Evolutionary conservation across 2,113 vertebrate species (phyloP), one percentile per base, ranked within the genome.

Genomic region (Planiliza haematocheilus): DNA sequence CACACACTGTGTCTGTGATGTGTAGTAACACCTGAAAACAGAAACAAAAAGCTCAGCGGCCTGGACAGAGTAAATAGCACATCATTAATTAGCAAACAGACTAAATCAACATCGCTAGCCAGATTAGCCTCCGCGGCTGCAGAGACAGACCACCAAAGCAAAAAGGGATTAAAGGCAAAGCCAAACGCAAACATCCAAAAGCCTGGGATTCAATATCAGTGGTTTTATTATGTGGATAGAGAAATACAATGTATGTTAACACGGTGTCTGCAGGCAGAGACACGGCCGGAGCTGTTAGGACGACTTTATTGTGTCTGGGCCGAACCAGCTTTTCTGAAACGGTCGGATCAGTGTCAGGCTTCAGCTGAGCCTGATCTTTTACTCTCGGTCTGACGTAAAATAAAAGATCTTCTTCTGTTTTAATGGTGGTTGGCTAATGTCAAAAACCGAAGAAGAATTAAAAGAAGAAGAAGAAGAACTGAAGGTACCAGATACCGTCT

Each of bases 61-160:
- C 16, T 63, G 56, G 50, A 51, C 39, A 82, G 50, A 59, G 42
- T 64, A 71, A 56, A 74, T 36, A 70, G 55, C 69, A 55, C 61
- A 56, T 64, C 60, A 83, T 81, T 86, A 89, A 88, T 89, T 79
- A 79, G 79, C 75, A 64, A 79, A 76, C 21, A 70, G 63, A 55
- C 78, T 84, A 83, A 84, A 81, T 71, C 74, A 84, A 83, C 75
- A 73, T 67, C 41, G 53, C 46, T 34, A 21, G 39, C 56, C 63
- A 71, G 67, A 83, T 70, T 82, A 57, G 48, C 82, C 16, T 18
- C 37, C n/a, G 17, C 38, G 66, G 13, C 56, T 69, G 38, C 30
- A 73, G 71, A 55, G 60, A 48, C 59, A 64, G 53, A 70, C 52
- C 74, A 82, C 12, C 14, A 45, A 78, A 34, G 69, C 56, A 82